Conservation (phyloP, 1,140 invertebrate species). For the Ladona fulva region DNA sequence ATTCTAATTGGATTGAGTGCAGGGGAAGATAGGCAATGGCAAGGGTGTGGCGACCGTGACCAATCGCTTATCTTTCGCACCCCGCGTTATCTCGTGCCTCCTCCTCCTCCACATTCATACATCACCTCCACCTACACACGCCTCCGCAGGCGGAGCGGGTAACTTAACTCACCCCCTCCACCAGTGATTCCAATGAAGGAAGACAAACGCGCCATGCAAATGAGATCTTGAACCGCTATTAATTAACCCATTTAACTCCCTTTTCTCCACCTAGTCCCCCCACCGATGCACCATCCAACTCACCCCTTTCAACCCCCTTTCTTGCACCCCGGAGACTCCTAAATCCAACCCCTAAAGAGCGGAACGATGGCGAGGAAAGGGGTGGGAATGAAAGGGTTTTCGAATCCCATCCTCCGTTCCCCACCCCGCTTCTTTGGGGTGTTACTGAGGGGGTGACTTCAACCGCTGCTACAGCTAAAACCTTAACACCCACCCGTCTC, state of each 20-base stretch:
- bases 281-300: background rate
- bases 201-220: background rate
- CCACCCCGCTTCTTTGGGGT: background rate
- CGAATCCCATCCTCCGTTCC: background rate
- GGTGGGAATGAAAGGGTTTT: background rate
- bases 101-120: background rate
- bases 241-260: constrained; percentile 9
- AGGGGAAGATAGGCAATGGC: background rate
- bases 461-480: no score
- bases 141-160: no score
- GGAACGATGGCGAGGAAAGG: background rate
- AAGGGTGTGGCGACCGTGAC: background rate
- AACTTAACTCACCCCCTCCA: no score
- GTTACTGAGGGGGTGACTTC: no score
- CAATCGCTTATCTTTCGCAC: background rate
- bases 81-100: background rate
- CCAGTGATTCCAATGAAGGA: background rate
- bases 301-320: background rate
- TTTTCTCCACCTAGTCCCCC: background rate
- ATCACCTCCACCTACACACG: background rate
- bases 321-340: background rate
- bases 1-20: background rate
- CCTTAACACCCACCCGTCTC: no score
- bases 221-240: constrained; percentile 5
- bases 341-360: constrained; percentile 4